Evolutionary conservation across 2,888 invertebrate species (phyloP).

Genomic region (Zaprionus obscuricornis): DNA sequence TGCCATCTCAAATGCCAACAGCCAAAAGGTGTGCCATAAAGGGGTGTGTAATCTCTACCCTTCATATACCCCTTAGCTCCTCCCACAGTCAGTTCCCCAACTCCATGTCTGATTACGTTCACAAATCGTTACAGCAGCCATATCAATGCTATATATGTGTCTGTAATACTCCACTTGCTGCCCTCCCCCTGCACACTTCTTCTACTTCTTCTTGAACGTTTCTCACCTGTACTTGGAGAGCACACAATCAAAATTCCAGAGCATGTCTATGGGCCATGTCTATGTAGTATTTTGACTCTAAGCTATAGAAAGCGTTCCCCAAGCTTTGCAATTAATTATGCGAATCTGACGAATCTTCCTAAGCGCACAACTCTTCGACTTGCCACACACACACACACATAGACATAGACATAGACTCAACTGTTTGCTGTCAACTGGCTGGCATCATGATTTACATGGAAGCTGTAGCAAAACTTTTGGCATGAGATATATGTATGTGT

Average conservation of each 20-base stretch:
- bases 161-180: too few relatives aligned
- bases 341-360: slow-evolving; percentile 80
- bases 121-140: slow-evolving; percentile 73
- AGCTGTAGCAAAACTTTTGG: slow-evolving; percentile 34
- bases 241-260: slow-evolving; percentile 78
- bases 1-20: slow-evolving; percentile 66
- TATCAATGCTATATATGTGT: slow-evolving; percentile 51
- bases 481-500: slow-evolving; percentile 1
- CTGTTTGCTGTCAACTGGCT: slow-evolving; percentile 71
- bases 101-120: slow-evolving; percentile 73
- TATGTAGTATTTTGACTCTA: slow-evolving; percentile 42
- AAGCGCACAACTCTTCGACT: slow-evolving; percentile 75
- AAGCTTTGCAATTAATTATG: slow-evolving; percentile 81
- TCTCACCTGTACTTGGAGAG: too few relatives aligned
- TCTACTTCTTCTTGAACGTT: too few relatives aligned
- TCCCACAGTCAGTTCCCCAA: slow-evolving; percentile 18
- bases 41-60: too few relatives aligned
- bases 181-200: too few relatives aligned
- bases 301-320: slow-evolving; percentile 51
- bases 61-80: too few relatives aligned
- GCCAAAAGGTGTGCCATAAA: slow-evolving; percentile 53
- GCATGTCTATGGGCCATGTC: slow-evolving; percentile 58
- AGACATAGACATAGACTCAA: slow-evolving; percentile 19
- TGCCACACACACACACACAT: slow-evolving; percentile 49
- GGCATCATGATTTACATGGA: slow-evolving; percentile 78